Percentiles rank a stretch among this genome's conserved stretches.
Conservation (phyloP, 2,113 vertebrate genomes). For the Gymnarchus niloticus region DNA sequence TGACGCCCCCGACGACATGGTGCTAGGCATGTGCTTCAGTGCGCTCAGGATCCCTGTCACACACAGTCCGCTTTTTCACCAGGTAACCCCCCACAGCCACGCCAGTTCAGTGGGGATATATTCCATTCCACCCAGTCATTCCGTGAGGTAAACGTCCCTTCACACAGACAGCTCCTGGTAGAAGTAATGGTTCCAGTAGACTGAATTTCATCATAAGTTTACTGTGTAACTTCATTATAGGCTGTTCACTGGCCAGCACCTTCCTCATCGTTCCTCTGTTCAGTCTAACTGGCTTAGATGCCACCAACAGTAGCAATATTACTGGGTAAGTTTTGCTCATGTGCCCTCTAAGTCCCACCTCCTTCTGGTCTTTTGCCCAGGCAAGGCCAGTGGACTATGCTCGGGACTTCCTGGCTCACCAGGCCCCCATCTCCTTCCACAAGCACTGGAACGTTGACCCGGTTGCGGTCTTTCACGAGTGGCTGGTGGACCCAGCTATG, state of each 20-base stretch:
- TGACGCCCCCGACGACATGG: conserved; percentile 89
- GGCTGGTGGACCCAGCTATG: conserved; percentile 63
- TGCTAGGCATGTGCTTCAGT: conserved; percentile 82
- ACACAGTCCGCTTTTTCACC: conserved; percentile 89
- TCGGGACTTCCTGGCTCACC: conserved; percentile 63
- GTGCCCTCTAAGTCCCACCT: neutral
- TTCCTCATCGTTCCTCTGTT: neutral
- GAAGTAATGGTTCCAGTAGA: too few relatives aligned
- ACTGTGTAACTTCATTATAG: neutral
- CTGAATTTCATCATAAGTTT: neutral
- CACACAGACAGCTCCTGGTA: too few relatives aligned
- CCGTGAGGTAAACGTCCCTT: too few relatives aligned
- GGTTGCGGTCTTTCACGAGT: conserved; percentile 68
- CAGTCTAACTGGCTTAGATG: neutral
- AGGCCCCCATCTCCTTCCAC: conserved; percentile 82
- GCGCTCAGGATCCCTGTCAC: conserved; percentile 72
- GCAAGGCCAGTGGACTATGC: conserved; percentile 84
- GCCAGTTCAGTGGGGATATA: neutral
- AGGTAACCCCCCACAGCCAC: conserved; percentile 48
- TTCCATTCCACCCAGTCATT: neutral
- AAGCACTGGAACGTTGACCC: conserved; percentile 91
- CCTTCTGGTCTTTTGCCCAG: conserved; percentile 48
- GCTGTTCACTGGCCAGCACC: neutral
- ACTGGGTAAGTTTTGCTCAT: conserved; percentile 22
- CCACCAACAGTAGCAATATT: neutral